Conservation (phyloP, 2,113 vertebrate species). For the Petaurus breviceps region DNA sequence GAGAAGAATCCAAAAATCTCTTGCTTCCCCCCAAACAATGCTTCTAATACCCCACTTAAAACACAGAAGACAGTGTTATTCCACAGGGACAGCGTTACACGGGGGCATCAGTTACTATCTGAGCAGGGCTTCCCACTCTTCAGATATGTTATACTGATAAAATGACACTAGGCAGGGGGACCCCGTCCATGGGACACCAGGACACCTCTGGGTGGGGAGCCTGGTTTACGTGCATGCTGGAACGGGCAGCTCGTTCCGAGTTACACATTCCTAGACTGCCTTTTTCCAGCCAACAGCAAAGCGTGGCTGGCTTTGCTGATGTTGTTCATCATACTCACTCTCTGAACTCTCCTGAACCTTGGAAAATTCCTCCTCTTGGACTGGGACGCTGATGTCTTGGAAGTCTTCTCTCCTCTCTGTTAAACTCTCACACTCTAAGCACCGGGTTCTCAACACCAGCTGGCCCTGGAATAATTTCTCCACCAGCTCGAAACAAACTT, state of each 20-base stretch:
- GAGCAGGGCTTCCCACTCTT: neutral
- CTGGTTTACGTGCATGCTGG: neutral
- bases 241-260: no score
- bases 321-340: constrained; percentile 82
- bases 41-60: neutral
- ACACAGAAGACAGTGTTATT: neutral
- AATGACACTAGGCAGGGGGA: no score
- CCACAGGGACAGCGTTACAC: neutral
- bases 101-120: no score
- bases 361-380: constrained; percentile 93
- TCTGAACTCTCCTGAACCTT: constrained; percentile 89
- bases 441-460: constrained; percentile 95
- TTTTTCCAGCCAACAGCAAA: neutral
- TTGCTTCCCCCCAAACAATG: neutral
- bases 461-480: constrained; percentile 96
- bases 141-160: neutral
- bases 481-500: constrained; percentile 90
- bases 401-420: constrained; percentile 97
- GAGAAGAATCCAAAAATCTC: no score
- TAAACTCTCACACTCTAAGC: constrained; percentile 97
- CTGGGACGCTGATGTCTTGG: constrained; percentile 98
- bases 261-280: no score
- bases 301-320: accelerated
- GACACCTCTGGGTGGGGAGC: neutral
- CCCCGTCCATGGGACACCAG: no score